Percentiles rank a stretch among this genome's conserved stretches.
Conservation (phyloP, 2,888 invertebrate genomes). For the Busseola fusca region DNA sequence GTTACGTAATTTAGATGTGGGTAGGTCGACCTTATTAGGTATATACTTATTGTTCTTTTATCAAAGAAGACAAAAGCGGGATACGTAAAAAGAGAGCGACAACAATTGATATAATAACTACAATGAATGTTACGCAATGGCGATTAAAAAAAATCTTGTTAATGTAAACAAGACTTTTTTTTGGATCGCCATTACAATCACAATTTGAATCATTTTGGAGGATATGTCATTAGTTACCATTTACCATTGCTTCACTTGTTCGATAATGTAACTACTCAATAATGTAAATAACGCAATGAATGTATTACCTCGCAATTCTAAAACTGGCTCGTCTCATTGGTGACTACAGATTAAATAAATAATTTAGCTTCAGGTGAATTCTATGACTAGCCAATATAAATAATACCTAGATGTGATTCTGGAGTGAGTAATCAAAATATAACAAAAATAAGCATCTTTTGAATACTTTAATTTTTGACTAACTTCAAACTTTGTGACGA, state of each 20-base stretch:
- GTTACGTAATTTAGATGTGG: constrained; percentile 11
- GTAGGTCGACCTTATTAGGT: constrained; percentile 1
- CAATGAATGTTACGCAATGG: no score
- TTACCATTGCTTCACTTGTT: not conserved
- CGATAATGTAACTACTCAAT: not conserved
- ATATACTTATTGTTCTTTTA: constrained; percentile 32
- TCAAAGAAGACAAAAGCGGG: constrained; percentile 19
- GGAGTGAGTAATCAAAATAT: not conserved
- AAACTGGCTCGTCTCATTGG: not conserved
- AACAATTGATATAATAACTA: not conserved
- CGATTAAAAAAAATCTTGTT: no score
- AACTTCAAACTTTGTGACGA: not conserved
- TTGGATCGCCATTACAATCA: not conserved
- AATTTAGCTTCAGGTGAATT: not conserved
- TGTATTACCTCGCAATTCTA: not conserved
- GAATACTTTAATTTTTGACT: not conserved
- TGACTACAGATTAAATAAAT: not conserved
- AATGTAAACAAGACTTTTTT: not conserved
- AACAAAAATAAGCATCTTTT: not conserved
- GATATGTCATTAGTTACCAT: not conserved
- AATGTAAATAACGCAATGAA: no score
- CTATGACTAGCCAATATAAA: not conserved
- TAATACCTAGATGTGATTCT: not conserved
- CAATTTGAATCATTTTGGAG: not conserved
- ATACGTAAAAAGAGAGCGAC: constrained; percentile 1